Percentiles rank a stretch among this genome's conserved stretches.
These are phyloP conservation scores for Aphrophora alni DNA, from an alignment of 2,888 invertebrate species.

Conservation along the genomic window DNA sequence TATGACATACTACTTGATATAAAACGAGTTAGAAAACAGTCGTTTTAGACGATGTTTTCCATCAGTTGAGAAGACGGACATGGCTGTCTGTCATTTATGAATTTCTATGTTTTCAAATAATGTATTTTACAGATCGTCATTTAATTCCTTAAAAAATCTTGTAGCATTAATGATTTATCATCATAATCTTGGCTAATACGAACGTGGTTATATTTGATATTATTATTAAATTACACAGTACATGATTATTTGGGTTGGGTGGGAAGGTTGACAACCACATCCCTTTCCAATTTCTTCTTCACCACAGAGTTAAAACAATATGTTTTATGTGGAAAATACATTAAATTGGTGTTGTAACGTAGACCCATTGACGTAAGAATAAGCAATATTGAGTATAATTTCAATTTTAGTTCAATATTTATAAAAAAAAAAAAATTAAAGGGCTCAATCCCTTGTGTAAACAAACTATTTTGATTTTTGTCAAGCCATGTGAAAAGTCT, in stretches of 20 bases:
- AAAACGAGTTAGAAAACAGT: neutral
- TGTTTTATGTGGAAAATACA: too few species aligned
- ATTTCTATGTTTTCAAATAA: neutral
- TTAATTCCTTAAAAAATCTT: too few species aligned
- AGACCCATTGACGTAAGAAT: too few species aligned
- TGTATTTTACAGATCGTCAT: neutral
- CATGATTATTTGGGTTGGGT: neutral
- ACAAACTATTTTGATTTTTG: neutral
- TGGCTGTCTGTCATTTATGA: neutral
- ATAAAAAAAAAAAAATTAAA: neutral
- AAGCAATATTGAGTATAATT: too few species aligned
- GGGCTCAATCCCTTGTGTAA: neutral
- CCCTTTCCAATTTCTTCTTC: neutral
- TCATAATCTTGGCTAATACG: too few species aligned
- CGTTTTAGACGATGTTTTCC: neutral
- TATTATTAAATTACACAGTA: too few species aligned
- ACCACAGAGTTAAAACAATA: too few species aligned
- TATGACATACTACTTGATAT: neutral
- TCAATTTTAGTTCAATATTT: too few species aligned
- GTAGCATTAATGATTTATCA: too few species aligned
- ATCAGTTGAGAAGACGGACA: constrained; percentile 5
- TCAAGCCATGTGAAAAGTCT: too few species aligned
- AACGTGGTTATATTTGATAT: too few species aligned
- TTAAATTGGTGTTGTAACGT: too few species aligned
- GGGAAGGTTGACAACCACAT: neutral